Evolutionary conservation across 2,888 invertebrate genomes (phyloP).

Genomic region (Sphaerophoria taeniata): DNA sequence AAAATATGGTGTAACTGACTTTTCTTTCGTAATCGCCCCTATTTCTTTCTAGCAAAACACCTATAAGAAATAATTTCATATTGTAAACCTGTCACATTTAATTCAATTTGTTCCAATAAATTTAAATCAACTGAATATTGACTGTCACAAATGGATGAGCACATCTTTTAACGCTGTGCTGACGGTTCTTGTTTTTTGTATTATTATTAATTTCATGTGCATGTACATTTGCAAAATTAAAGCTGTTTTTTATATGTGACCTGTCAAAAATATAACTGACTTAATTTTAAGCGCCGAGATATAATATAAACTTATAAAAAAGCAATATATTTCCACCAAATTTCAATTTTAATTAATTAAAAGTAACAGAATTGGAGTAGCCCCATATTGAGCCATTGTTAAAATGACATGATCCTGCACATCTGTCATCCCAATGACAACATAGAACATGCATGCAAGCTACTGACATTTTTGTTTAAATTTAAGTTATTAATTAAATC

Average conservation of each 20-base stretch:
- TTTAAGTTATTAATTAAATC: slow-evolving; percentile 9
- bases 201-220: not conserved
- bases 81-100: too few species aligned
- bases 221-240: not conserved
- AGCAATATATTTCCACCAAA: not conserved
- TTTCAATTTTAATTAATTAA: slow-evolving; percentile 19
- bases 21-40: too few species aligned
- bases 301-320: not conserved
- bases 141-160: too few species aligned
- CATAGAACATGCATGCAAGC: not conserved
- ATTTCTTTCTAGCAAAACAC: too few species aligned
- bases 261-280: not conserved
- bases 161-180: too few species aligned
- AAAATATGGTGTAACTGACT: too few species aligned
- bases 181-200: too few species aligned
- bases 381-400: not conserved
- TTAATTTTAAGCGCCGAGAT: not conserved
- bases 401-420: not conserved
- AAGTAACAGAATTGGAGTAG: not conserved
- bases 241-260: not conserved
- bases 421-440: slow-evolving; percentile 22
- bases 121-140: too few species aligned
- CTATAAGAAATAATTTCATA: too few species aligned
- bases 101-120: too few species aligned
- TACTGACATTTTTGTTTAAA: not conserved